Evolutionary conservation across 92 coral and sea anemone species (phyloP), one percentile per base, ranked within the genome.

Genomic region (Parazoanthus darwini): DNA sequence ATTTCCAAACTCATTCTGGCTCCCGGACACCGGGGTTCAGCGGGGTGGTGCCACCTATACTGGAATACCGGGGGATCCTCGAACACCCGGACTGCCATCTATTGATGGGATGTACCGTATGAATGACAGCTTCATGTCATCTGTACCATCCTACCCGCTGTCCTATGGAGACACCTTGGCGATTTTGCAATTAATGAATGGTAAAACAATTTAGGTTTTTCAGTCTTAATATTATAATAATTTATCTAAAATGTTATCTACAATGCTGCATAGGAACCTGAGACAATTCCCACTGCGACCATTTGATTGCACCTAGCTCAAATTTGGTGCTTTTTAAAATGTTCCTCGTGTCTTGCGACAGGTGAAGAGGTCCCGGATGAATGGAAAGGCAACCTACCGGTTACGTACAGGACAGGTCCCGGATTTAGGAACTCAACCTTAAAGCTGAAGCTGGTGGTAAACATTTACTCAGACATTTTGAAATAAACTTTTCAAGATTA

Each of bases 1-100:
- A 2, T 97, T 86, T 87, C 99, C 99, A 22, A 48, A 88, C 15
- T 90, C 91, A 20, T 90, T 93, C 88, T 97, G 98, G 98, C 94
- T 97, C 29, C 99, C 99, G 38, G 92, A 93, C 88, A 90, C 97
- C 39, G 99, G 99, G 5, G 75, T 89, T 8, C 99, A 97, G 88
- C 99, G 98, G 36, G 99, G 99, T 1, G 88, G 91, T 68, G 86
- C 93, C 5, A 65, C 92, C 38, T 86, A 80, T 29, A 79, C 35
- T n/a, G 33, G 77, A 67, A 87, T 90, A 2, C 96, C 95, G 10
- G 99, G 99, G 29, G 99, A 97, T 74, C 91, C 93, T 3, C 91
- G 89, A 6, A 97, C 99, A 16, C 98, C 96, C 8, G 98, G 98
- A 7, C 89, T 91, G 66, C 99, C 99, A 0, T 84, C 99, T 43